Base-by-base conservation (phyloP, 2,888 invertebrate genomes). In the Lepidochrysops patricia region DNA sequence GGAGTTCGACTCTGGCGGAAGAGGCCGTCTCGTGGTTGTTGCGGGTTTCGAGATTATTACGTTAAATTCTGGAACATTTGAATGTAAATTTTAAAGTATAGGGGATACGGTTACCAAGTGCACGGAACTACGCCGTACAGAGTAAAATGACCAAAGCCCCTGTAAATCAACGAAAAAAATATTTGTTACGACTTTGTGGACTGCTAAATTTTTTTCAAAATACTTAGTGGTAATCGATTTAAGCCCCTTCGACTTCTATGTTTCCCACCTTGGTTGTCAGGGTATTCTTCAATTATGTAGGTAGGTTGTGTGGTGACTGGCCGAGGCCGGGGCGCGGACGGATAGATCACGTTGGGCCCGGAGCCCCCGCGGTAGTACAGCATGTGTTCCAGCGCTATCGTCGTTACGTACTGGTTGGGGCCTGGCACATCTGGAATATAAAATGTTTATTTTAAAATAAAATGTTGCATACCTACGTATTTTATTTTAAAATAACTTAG, bases 301-400 rank as follows among this genome's bases (percentile, higher is more conserved):
- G 50, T 50, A 26, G 57, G 27, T 34, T 57, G 13, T 29, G 62
- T 27, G 9, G 60, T 37, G 5, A 12, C 15, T 0, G 56, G 63
- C 6, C 57, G 37, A 15, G 52, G 27, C 0, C 60, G 62, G 13
- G 64, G 57, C 2, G 67, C 57, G 60, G 64, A 62, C 54, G 65
- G 50, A 52, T 68, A 67, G 6, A 60, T 32, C 49, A 67, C 34
- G 61, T 68, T 56, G 32, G 62, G 43, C 57, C 60, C 6, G 59
- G 58, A 0, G 58, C 60, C 7, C 58, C 58, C 0, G 60, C 70
- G 62, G 61, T 68, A 69, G 67, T 74, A 85, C n/a, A 91, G 71
- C 34, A 80, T 84, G 70, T 91, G 90, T 62, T 90, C 88, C 0
- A 91, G 80, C 59, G 82, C 88, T 32, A 90, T 78, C 0, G 86